A percentile compares a stretch with the other conserved stretches of the same genome.
Evolutionary conservation across 2,888 invertebrate species (phyloP).

Genomic region (Agonopterix heracliana): DNA sequence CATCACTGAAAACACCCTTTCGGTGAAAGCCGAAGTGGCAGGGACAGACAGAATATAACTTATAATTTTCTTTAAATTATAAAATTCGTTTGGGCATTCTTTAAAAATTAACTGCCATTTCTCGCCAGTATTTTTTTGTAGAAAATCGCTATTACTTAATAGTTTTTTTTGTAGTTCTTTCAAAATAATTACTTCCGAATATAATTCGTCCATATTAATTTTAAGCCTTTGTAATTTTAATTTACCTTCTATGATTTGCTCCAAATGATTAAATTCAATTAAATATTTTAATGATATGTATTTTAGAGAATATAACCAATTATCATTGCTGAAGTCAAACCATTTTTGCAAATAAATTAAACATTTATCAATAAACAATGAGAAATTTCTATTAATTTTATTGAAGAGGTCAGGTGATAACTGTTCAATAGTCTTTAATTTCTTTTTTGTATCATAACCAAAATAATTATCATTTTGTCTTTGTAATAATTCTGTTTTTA

Average conservation of each 20-base stretch:
- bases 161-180: neutral
- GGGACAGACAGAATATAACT: neutral
- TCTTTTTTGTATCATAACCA: constrained; percentile 12
- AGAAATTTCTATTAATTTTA: constrained; percentile 10
- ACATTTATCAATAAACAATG: constrained; percentile 12
- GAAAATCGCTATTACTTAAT: neutral
- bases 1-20: neutral
- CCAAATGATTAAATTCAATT: constrained; percentile 16
- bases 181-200: constrained; percentile 2
- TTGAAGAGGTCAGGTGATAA: constrained; percentile 9
- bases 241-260: constrained; percentile 10
- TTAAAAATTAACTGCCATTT: neutral
- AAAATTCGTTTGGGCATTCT: neutral
- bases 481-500: constrained; percentile 10
- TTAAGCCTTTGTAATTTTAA: constrained; percentile 2
- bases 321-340: constrained; percentile 13
- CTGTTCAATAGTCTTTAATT: constrained; percentile 10
- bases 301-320: constrained; percentile 13
- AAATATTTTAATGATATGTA: constrained; percentile 12
- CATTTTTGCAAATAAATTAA: constrained; percentile 10
- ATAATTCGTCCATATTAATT: constrained; percentile 3
- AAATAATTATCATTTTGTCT: constrained; percentile 12
- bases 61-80: neutral
- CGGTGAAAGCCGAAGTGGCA: neutral
- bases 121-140: neutral